Evolutionary conservation across 2,797 vertebrate species (phyloP).

Genomic region (Smutsia temminckii): DNA sequence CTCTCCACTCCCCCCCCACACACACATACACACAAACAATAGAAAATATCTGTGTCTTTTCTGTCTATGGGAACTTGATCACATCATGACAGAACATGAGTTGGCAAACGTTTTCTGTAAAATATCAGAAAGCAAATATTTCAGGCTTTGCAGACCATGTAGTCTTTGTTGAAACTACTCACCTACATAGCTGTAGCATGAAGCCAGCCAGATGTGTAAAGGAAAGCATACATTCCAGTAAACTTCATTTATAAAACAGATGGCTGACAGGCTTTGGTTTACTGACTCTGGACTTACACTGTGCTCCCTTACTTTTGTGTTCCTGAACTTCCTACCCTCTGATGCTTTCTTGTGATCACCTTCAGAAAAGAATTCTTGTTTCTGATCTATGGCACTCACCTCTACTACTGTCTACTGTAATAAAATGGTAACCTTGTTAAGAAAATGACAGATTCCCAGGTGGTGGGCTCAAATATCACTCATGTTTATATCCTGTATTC

Average conservation of each 20-base stretch:
- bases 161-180: background rate
- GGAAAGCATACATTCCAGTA: no score
- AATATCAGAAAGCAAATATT: background rate
- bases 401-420: background rate
- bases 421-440: background rate
- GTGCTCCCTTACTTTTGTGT: background rate
- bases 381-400: background rate
- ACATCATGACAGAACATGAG: background rate
- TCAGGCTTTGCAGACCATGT: background rate
- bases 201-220: background rate
- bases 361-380: background rate
- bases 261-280: background rate
- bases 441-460: background rate
- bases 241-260: background rate
- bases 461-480: background rate
- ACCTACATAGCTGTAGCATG: background rate
- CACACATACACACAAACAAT: background rate
- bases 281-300: background rate
- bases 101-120: background rate
- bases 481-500: background rate
- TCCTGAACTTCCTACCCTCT: background rate
- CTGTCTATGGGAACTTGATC: background rate
- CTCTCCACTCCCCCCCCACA: rapidly evolving
- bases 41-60: background rate
- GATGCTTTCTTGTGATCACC: background rate